These are phyloP conservation scores for Falco biarmicus DNA, from an alignment of 2,797 vertebrate species.

Conservation along the genomic window DNA sequence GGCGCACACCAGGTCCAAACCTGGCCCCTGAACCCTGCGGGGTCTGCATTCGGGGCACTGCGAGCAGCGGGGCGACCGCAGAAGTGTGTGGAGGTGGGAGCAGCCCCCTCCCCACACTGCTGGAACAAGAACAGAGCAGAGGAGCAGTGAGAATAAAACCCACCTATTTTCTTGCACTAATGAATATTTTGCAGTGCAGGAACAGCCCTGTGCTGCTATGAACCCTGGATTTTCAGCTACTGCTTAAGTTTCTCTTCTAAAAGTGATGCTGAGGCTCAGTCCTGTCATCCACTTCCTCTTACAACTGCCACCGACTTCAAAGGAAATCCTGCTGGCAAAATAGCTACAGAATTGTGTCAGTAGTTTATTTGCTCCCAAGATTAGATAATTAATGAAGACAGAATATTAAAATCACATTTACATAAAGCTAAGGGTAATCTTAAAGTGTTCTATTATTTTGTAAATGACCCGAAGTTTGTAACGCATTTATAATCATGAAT, in stretches of 20 bases:
- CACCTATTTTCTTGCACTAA: neutral
- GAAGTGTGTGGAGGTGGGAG: neutral
- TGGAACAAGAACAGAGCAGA: neutral
- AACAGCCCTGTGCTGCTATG: neutral
- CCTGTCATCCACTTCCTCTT: conserved; percentile 25
- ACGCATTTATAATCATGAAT: neutral
- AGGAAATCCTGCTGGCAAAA: conserved; percentile 60
- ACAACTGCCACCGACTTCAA: conserved; percentile 16
- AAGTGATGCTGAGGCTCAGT: neutral
- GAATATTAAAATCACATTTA: conserved; percentile 43
- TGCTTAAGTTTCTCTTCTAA: neutral
- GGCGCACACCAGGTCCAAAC: rapidly evolving
- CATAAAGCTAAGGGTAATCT: conserved; percentile 50
- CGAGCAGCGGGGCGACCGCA: neutral
- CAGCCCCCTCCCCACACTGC: neutral
- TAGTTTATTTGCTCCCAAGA: conserved; percentile 54
- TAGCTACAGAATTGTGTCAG: conserved; percentile 54
- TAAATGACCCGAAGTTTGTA: neutral
- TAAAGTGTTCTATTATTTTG: neutral
- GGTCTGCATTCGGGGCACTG: rapidly evolving
- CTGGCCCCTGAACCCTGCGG: rapidly evolving
- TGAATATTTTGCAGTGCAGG: neutral
- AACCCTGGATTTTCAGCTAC: neutral
- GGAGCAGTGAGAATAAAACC: neutral
- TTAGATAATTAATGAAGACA: conserved; percentile 50